Base-by-base conservation (phyloP, 2,113 vertebrate species). In the Etheostoma spectabile region DNA sequence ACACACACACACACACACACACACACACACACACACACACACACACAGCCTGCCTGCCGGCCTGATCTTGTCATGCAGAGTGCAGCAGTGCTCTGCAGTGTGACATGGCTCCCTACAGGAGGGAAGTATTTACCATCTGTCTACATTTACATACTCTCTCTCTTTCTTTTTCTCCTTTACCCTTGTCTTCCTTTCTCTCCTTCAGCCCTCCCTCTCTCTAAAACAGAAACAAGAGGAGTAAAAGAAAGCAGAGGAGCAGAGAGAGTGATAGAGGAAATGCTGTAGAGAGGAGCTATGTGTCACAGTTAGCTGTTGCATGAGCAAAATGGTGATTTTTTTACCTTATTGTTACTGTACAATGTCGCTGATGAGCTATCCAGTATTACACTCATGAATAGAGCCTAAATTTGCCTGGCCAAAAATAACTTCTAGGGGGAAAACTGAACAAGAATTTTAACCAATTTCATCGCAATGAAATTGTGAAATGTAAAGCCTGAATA, bases 111-210 rank as follows among this genome's bases (percentile, higher is more conserved):
- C 87, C 83, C 85, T 75, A 74, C 83, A 88, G 84, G 73, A 86
- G 78, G 69, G 76, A 82, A 86, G 75, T 87, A 82, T 90, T 90
- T 80, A 79, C 88, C 86, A 89, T 90, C 86, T 88, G 84, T 82
- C 77, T 74, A 60, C 80, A 85, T 80, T 89, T 72, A 78, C 64
- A 64, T 78, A 35, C 42, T 52, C n/a, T 12, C 52, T 63, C 52
- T 22, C 66, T 69, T 30, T 64, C 52, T 67, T 86, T 72, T 30
- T 70, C 66, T 83, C 75, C 65, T 82, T 65, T 64, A 63, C 49
- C 59, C 46, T 46, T 77, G 51, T 68, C 68, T 48, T 53, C 63
- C 30, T 22, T 59, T 80, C 53, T 56, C 49, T 79, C 66, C 60
- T 69, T 76, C 30, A 61, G 38, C 59, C 53, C 48, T 46, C 19